These are phyloP conservation scores for Trichomalopsis sarcophagae DNA, from an alignment of 1,140 invertebrate genomes.

Conservation along the genomic window DNA sequence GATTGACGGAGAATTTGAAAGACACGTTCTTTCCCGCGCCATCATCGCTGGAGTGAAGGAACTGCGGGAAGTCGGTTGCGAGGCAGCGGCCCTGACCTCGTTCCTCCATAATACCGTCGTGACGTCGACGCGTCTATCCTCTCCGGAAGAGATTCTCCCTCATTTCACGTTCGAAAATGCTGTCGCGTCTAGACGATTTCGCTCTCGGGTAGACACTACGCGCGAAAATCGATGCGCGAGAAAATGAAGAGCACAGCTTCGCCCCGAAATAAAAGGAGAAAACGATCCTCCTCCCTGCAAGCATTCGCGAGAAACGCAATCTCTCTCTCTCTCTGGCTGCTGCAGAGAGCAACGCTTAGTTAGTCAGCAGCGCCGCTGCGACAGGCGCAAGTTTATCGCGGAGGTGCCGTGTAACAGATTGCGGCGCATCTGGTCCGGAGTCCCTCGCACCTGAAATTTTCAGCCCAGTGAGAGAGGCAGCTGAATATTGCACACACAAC, in stretches of 20 bases:
- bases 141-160: too few species aligned
- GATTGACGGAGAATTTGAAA: background rate
- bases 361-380: background rate
- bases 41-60: background rate
- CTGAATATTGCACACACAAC: background rate
- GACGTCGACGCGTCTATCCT: too few species aligned
- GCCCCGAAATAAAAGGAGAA: background rate
- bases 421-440: constrained; percentile 19
- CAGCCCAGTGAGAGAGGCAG: background rate
- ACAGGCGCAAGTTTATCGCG: constrained; percentile 1
- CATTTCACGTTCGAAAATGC: too few species aligned
- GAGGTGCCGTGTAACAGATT: background rate
- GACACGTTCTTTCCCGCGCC: background rate
- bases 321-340: background rate
- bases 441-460: constrained; percentile 2
- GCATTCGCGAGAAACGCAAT: background rate
- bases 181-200: background rate
- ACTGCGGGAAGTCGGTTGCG: background rate
- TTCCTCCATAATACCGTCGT: background rate
- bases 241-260: too few species aligned
- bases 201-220: background rate
- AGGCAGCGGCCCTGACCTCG: constrained; percentile 2
- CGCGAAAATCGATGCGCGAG: too few species aligned
- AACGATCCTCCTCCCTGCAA: background rate
- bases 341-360: background rate